phyloP scores from a whole-genome alignment of 2,797 vertebrate genomes.

The Micropoecilia bifurca region DNA sequence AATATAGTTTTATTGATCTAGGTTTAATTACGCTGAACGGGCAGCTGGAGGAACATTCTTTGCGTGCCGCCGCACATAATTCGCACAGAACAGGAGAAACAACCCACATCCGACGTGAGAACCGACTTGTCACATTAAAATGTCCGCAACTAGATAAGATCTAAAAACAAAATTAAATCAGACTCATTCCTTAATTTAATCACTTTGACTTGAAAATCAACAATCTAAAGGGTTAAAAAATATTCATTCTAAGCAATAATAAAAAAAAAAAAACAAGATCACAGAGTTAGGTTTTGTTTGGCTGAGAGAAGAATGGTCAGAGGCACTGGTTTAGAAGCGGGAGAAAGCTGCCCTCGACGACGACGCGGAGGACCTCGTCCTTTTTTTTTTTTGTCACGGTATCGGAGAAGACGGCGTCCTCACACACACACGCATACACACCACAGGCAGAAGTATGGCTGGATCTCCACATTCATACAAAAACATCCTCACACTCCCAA shows the following conservation, averaged over 20 bases:
- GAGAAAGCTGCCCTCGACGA: conserved; percentile 29
- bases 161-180: conserved; percentile 22
- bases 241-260: conserved; percentile 48
- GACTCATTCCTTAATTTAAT: conserved; percentile 10
- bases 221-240: conserved; percentile 67
- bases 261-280: conserved; percentile 49
- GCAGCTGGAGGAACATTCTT: conserved; percentile 67
- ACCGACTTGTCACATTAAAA: conserved; percentile 61
- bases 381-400: conserved; percentile 44
- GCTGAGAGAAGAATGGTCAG: conserved; percentile 61
- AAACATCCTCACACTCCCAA: conserved; percentile 18
- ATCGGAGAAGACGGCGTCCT: conserved; percentile 27
- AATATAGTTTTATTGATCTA: conserved; percentile 78
- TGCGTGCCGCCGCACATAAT: conserved; percentile 59
- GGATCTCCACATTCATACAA: conserved; percentile 39
- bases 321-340: conserved; percentile 76
- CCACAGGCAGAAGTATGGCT: conserved; percentile 37
- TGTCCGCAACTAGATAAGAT: conserved; percentile 51
- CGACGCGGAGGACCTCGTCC: conserved; percentile 15
- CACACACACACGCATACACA: conserved; percentile 34
- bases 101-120: conserved; percentile 44
- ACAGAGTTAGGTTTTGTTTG: conserved; percentile 64
- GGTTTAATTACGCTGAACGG: conserved; percentile 68
- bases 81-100: conserved; percentile 60
- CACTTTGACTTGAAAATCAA: conserved; percentile 39